Conservation (phyloP, 2,113 vertebrate genomes). For the Apteryx mantelli region DNA sequence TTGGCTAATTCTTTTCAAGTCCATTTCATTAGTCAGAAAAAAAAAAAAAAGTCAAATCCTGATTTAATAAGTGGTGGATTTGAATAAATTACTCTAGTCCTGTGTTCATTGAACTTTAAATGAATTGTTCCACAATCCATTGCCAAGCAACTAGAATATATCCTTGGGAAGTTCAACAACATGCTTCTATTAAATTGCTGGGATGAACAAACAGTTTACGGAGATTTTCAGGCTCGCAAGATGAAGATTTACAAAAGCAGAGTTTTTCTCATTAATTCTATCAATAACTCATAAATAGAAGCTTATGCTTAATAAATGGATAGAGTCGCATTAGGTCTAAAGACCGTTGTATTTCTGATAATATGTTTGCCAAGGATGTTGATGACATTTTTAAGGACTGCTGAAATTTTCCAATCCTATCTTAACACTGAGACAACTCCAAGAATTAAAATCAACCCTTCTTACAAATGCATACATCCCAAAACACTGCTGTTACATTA, state of each 20-base stretch:
- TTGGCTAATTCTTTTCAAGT: constrained; percentile 73
- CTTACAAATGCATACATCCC: background rate
- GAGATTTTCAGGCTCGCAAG: constrained; percentile 31
- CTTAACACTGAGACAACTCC: background rate
- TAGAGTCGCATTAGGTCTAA: background rate
- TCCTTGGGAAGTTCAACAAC: constrained; percentile 55
- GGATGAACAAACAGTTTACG: constrained; percentile 53
- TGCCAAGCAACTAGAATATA: constrained; percentile 61
- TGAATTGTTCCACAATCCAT: constrained; percentile 65
- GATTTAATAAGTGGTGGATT: constrained; percentile 72
- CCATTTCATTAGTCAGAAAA: constrained; percentile 63
- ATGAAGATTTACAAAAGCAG: constrained; percentile 5
- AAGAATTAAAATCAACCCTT: background rate
- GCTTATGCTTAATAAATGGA: constrained; percentile 4
- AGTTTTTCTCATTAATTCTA: constrained; percentile 31
- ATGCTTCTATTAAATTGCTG: constrained; percentile 32
- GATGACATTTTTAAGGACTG: background rate
- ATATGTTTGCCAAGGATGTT: background rate
- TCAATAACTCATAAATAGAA: constrained; percentile 22
- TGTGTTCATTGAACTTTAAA: constrained; percentile 72
- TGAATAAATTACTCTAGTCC: constrained; percentile 77
- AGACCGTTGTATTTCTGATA: background rate
- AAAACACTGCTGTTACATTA: background rate
- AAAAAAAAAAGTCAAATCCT: constrained; percentile 65
- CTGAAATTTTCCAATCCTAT: background rate